Evolutionary conservation across 2,797 vertebrate species (phyloP).

Genomic region (Pipistrellus nathusii): DNA sequence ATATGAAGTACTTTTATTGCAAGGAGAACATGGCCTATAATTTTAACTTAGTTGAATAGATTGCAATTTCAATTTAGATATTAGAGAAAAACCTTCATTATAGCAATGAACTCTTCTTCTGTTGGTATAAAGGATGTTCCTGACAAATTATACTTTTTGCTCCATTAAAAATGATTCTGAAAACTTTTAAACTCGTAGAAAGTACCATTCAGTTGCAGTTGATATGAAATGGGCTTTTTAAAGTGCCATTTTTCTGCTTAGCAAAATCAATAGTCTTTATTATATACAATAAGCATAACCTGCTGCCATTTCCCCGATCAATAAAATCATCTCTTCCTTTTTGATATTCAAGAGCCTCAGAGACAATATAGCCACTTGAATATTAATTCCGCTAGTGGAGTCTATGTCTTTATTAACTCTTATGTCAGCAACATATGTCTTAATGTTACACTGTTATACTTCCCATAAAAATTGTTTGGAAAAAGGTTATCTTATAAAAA

Average conservation of each 20-base stretch:
- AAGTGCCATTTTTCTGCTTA: constrained; percentile 78
- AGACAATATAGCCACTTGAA: constrained; percentile 70
- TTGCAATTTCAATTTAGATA: constrained; percentile 65
- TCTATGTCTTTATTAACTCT: constrained; percentile 52
- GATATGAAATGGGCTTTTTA: constrained; percentile 69
- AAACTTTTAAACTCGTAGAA: constrained; percentile 67
- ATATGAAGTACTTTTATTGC: constrained; percentile 38
- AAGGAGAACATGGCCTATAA: background rate
- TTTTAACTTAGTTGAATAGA: constrained; percentile 52
- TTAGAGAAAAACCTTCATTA: constrained; percentile 69
- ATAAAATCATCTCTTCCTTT: constrained; percentile 78
- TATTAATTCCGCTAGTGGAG: constrained; percentile 67
- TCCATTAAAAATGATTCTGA: constrained; percentile 68
- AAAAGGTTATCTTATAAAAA: background rate
- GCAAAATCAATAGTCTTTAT: constrained; percentile 82
- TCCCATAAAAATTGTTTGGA: background rate
- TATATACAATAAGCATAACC: constrained; percentile 80
- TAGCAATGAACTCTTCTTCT: constrained; percentile 59
- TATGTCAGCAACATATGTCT: constrained; percentile 31
- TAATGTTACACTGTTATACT: background rate
- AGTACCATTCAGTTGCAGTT: constrained; percentile 62
- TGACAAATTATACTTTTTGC: constrained; percentile 61
- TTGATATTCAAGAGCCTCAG: constrained; percentile 60
- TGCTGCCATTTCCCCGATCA: constrained; percentile 76
- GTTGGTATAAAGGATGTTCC: constrained; percentile 63